These are phyloP conservation scores for Phyllostomus hastatus DNA, from an alignment of 2,113 vertebrate genomes.

Conservation along the genomic window DNA sequence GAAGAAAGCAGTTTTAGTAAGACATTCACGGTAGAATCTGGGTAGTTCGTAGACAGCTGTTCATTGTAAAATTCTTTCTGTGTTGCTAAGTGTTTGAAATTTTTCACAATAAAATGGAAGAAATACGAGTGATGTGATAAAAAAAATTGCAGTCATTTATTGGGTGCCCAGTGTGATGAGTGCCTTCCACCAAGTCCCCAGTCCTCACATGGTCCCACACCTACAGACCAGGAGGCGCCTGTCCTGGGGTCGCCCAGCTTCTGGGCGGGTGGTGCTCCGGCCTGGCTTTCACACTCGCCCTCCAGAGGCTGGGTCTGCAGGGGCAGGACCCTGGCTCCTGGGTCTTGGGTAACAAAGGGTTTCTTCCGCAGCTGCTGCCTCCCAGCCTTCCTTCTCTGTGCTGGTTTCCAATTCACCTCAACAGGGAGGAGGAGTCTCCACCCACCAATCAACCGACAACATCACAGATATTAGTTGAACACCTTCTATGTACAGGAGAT, in stretches of 20 bases:
- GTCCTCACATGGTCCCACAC: not conserved
- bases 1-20: not conserved
- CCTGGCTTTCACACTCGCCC: fast-evolving
- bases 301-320: not conserved
- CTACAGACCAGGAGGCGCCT: not conserved
- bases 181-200: not conserved
- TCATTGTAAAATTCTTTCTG: not conserved
- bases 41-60: not conserved
- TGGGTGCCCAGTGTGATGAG: not conserved
- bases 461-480: not conserved
- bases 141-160: not conserved
- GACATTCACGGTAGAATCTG: not conserved
- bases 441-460: not conserved
- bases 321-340: not conserved
- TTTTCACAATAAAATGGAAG: not conserved
- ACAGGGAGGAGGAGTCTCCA: not conserved
- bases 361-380: not conserved
- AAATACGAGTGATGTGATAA: not conserved
- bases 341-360: not conserved
- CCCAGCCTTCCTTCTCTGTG: not conserved
- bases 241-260: not conserved
- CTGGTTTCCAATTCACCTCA: not conserved
- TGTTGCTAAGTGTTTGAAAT: not conserved
- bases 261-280: fast-evolving
- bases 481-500: not conserved